Percentiles rank a stretch among this genome's conserved stretches.
Evolutionary conservation across 2,888 invertebrate species (phyloP).

Genomic region (Empis livida): DNA sequence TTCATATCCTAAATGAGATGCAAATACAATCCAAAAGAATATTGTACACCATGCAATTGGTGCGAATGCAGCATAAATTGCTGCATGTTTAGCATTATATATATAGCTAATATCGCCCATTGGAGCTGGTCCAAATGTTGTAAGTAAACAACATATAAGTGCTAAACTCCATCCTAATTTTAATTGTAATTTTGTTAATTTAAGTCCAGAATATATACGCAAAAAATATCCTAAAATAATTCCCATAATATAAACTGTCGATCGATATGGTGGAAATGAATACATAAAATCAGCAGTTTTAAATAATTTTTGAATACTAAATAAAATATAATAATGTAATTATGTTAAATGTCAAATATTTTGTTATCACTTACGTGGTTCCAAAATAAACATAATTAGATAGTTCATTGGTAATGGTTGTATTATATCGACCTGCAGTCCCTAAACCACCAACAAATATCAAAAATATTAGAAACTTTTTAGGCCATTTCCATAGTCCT

Average conservation of each 20-base stretch:
- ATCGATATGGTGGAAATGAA: slow-evolving; percentile 49
- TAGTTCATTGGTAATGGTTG: slow-evolving; percentile 44
- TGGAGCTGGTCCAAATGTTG: slow-evolving; percentile 47
- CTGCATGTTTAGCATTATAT: slow-evolving; percentile 50
- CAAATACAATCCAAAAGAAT: slow-evolving; percentile 54
- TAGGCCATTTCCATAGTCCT: slow-evolving; percentile 47
- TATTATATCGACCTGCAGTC: slow-evolving; percentile 47
- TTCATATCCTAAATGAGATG: slow-evolving; percentile 47
- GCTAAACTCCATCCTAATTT: slow-evolving; percentile 44
- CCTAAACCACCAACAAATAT: slow-evolving; percentile 39
- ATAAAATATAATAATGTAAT: slow-evolving; percentile 16
- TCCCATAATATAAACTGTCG: slow-evolving; percentile 56
- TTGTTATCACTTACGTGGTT: slow-evolving; percentile 44
- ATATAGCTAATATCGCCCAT: slow-evolving; percentile 50
- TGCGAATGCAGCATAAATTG: slow-evolving; percentile 54
- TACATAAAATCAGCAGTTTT: slow-evolving; percentile 57
- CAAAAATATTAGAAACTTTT: slow-evolving; percentile 38
- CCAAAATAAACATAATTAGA: slow-evolving; percentile 57
- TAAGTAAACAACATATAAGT: slow-evolving; percentile 38
- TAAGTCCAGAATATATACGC: slow-evolving; percentile 35
- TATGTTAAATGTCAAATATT: not conserved
- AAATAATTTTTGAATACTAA: slow-evolving; percentile 50
- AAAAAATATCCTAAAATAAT: slow-evolving; percentile 47
- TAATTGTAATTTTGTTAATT: slow-evolving; percentile 34
- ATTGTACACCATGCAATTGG: slow-evolving; percentile 55